A percentile compares a stretch with the other conserved stretches of the same genome.
phyloP scores from a whole-genome alignment of 2,797 vertebrate genomes.

The Triplophysa bombifrons region DNA sequence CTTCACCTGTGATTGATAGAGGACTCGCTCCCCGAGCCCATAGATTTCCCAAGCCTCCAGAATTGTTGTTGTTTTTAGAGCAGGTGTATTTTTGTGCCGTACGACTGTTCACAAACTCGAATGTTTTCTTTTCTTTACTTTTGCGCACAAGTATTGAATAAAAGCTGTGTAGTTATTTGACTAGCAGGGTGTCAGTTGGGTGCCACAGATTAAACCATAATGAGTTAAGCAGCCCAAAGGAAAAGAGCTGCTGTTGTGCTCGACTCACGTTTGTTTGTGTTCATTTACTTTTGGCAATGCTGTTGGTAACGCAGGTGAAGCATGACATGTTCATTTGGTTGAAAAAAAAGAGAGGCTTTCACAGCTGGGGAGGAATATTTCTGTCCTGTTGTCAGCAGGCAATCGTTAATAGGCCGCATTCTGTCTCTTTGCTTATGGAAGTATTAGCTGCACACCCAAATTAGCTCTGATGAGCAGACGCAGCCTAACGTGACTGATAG shows the following conservation, averaged over 20 bases:
- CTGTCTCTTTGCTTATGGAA: slow-evolving; percentile 62
- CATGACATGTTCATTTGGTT: slow-evolving; percentile 63
- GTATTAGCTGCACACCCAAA: slow-evolving; percentile 61
- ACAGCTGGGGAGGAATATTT: slow-evolving; percentile 63
- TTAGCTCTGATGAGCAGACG: slow-evolving; percentile 63
- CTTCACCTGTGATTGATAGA: slow-evolving; percentile 61
- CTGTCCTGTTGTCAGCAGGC: slow-evolving; percentile 63
- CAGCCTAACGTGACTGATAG: slow-evolving; percentile 57
- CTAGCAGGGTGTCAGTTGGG: slow-evolving; percentile 56
- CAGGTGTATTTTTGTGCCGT: slow-evolving; percentile 32
- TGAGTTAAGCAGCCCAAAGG: slow-evolving; percentile 52
- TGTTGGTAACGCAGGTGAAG: slow-evolving; percentile 63
- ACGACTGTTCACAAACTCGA: not conserved
- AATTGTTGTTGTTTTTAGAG: slow-evolving; percentile 44
- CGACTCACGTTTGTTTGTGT: slow-evolving; percentile 52
- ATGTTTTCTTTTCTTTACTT: slow-evolving; percentile 37
- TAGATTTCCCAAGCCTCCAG: slow-evolving; percentile 49
- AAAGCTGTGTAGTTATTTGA: slow-evolving; percentile 47
- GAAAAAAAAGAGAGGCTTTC: slow-evolving; percentile 48
- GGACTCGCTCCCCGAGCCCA: slow-evolving; percentile 40
- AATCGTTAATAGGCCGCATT: slow-evolving; percentile 61
- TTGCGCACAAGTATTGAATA: slow-evolving; percentile 50
- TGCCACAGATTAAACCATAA: slow-evolving; percentile 54
- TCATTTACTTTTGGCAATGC: slow-evolving; percentile 61
- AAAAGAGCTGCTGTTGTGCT: slow-evolving; percentile 48